Conservation (phyloP, 1,140 invertebrate species). For the Leptopilina boulardi region DNA sequence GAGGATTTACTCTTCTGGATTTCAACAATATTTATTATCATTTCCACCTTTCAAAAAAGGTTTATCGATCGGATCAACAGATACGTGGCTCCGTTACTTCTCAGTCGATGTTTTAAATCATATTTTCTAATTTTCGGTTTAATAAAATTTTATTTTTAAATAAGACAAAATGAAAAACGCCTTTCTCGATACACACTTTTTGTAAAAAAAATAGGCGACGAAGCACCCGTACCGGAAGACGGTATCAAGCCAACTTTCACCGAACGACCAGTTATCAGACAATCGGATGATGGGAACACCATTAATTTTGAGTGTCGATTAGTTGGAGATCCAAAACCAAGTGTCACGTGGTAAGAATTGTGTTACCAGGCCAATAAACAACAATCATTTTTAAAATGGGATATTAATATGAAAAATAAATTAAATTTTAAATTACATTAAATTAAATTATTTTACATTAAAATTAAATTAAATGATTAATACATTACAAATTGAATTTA, state of each 20-base stretch:
- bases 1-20: conserved; percentile 44
- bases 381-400: not conserved
- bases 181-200: conserved; percentile 51
- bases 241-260: conserved; percentile 97
- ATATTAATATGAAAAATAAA: too few relatives aligned
- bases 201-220: conserved; percentile 86
- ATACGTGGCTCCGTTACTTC: conserved; percentile 64
- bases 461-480: not conserved
- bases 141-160: not conserved
- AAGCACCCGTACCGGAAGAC: conserved; percentile 91
- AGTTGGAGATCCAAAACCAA: conserved; percentile 95
- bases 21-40: conserved; percentile 3
- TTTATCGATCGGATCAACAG: conserved; percentile 60
- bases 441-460: too few relatives aligned
- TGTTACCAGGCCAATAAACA: conserved; percentile 36
- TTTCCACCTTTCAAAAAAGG: conserved; percentile 33
- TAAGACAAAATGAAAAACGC: not conserved
- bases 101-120: conserved; percentile 19
- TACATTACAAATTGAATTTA: not conserved
- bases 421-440: too few relatives aligned
- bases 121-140: not conserved
- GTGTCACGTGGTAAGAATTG: conserved; percentile 90
- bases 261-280: conserved; percentile 95
- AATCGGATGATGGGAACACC: conserved; percentile 93
- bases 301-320: conserved; percentile 97